Conservation (phyloP, 2,113 vertebrate species). For the Leptocoma aspasia region DNA sequence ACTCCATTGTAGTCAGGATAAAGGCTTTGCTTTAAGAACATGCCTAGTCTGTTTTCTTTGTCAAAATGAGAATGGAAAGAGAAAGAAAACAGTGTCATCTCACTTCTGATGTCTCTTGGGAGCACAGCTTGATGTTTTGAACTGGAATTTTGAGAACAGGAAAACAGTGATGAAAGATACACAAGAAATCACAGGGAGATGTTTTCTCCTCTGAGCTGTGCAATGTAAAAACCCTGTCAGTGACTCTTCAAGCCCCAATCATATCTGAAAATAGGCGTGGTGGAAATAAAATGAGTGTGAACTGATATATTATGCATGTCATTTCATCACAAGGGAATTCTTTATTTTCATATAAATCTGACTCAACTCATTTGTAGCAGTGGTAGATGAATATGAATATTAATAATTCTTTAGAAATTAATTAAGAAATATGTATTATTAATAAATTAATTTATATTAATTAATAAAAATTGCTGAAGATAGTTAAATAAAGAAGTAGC, state of each 20-base stretch:
- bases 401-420: neutral
- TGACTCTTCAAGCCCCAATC: neutral
- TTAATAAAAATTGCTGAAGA: neutral
- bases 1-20: neutral
- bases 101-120: neutral
- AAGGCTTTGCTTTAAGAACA: slow-evolving; percentile 12
- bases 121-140: neutral
- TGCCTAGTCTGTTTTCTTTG: neutral
- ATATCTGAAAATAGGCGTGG: neutral
- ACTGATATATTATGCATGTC: neutral
- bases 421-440: neutral
- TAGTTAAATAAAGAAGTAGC: neutral
- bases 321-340: neutral
- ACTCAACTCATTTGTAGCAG: neutral
- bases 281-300: neutral
- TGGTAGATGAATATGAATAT: neutral
- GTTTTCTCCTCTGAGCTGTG: neutral
- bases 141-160: neutral
- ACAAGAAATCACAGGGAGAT: neutral
- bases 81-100: neutral
- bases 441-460: neutral
- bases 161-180: neutral
- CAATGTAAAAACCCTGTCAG: neutral
- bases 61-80: neutral
- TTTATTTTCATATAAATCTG: neutral